phyloP scores from a whole-genome alignment of 2,888 invertebrate genomes.

The Eupithecia tripunctaria region DNA sequence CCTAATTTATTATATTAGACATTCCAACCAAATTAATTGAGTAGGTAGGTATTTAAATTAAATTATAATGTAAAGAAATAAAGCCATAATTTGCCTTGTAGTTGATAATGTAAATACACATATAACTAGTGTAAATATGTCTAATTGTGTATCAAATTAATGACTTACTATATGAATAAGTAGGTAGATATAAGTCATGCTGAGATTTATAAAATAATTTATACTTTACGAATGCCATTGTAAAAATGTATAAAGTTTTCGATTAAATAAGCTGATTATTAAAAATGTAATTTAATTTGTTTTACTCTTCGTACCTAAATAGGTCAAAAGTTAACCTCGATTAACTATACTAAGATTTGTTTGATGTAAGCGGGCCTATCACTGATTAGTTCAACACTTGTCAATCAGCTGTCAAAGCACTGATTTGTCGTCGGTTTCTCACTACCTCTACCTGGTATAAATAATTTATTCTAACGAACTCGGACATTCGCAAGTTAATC shows the following conservation, averaged over 20 bases:
- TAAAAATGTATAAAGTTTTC: not conserved
- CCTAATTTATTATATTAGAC: not conserved
- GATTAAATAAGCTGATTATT: not conserved
- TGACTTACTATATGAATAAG: not conserved
- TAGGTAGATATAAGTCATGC: not conserved
- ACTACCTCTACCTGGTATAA: constrained; percentile 1
- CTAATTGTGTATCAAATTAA: not conserved
- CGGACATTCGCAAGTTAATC: constrained; percentile 3
- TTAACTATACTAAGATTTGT: not conserved
- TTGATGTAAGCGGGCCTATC: not conserved
- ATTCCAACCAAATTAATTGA: constrained; percentile 10
- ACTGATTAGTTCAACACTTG: constrained; percentile 32
- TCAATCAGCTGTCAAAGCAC: constrained; percentile 9
- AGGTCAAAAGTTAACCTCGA: no score
- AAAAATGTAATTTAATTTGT: not conserved
- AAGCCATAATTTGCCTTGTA: constrained; percentile 74
- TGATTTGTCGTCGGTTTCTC: not conserved
- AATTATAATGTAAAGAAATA: constrained; percentile 31
- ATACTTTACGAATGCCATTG: not conserved
- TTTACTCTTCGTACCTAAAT: no score
- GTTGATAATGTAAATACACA: constrained; percentile 49
- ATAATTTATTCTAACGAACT: constrained; percentile 1
- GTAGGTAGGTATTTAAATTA: not conserved
- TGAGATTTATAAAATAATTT: not conserved
- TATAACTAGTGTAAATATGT: not conserved